Evolutionary conservation across 2,888 invertebrate species (phyloP).

Genomic region (Ectropis crepuscularia): DNA sequence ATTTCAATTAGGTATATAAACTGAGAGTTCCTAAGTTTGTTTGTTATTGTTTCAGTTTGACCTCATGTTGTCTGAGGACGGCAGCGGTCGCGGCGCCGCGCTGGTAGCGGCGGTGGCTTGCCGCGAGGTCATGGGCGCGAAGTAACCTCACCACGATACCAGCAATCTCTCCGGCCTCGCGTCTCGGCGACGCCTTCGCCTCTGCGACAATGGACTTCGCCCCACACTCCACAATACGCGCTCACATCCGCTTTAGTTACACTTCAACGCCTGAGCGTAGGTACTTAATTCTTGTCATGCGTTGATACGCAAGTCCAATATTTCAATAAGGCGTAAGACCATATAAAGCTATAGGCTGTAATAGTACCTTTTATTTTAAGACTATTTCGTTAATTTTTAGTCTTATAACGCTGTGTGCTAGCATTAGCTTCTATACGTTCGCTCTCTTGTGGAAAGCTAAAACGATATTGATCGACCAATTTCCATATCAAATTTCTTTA

Average conservation of each 20-base stretch:
- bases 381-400: conserved; percentile 42
- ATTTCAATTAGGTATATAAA: too few relatives aligned
- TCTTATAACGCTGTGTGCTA: conserved; percentile 53
- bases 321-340: conserved; percentile 35
- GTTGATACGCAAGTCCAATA: conserved; percentile 32
- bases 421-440: conserved; percentile 44
- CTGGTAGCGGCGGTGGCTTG: conserved; percentile 97
- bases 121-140: conserved; percentile 69
- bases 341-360: conserved; percentile 42
- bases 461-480: conserved; percentile 17
- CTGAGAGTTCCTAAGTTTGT: background rate
- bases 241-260: conserved; percentile 34
- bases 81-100: conserved; percentile 98
- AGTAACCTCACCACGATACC: conserved; percentile 45
- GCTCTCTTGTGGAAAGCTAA: conserved; percentile 50
- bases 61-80: conserved; percentile 97
- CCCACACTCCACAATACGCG: conserved; percentile 32
- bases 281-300: conserved; percentile 2
- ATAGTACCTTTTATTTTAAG: conserved; percentile 36
- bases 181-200: conserved; percentile 41
- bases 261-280: background rate
- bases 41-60: conserved; percentile 88
- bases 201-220: conserved; percentile 40
- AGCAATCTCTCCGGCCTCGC: conserved; percentile 50
- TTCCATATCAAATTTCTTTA: conserved; percentile 36